Base-by-base conservation (phyloP, 2,888 invertebrate species). In the Lamproptera curius region DNA sequence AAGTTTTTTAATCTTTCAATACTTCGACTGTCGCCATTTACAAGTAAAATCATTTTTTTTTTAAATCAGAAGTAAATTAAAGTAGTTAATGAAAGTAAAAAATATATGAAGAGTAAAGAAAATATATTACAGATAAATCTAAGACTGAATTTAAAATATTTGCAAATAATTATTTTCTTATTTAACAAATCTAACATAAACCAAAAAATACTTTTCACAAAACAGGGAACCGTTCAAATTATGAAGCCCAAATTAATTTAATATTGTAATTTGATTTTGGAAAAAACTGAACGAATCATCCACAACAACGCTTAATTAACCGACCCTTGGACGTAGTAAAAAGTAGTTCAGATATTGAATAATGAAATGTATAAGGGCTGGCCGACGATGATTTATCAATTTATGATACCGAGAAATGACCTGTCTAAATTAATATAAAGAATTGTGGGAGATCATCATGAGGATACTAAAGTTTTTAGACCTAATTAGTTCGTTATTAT, bases 311-410 rank as follows among this genome's bases (percentile, higher is more conserved):
- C 11, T 34, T 5, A 14, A 35, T 35, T 35, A 31, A 16, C 31
- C 17, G 31, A n/a, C n/a, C n/a, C n/a, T 17, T 17, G 13, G 28
- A 31, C 9, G 10, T 10, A 2, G 35, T 23, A 42, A 42, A 42
- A 42, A 42, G 35, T 26, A 15, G 35, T 23, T 42, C 35, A 2
- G 23, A 23, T n/a, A 6, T 11, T 11, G 35, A 11, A 15, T 42
- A 42, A 42, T 35, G 1, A 35, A 42, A 23, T 4, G 4, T n/a
- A n/a, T 34, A 17, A 20, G 35, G 9, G 17, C 34, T 16, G 11
- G 23, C 23, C 15, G 15, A 42, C 23, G 16, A 35, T 16, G 23
- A 42, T 35, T 42, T 35, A 26, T 26, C 15, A 15, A 14, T 15
- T 10, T 6, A 10, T 28, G 16, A 31, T 31, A 40, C 16, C 15